A percentile compares a stretch with the other conserved stretches of the same genome.
phyloP scores from a whole-genome alignment of 2,797 vertebrate genomes.

The Labroides dimidiatus region DNA sequence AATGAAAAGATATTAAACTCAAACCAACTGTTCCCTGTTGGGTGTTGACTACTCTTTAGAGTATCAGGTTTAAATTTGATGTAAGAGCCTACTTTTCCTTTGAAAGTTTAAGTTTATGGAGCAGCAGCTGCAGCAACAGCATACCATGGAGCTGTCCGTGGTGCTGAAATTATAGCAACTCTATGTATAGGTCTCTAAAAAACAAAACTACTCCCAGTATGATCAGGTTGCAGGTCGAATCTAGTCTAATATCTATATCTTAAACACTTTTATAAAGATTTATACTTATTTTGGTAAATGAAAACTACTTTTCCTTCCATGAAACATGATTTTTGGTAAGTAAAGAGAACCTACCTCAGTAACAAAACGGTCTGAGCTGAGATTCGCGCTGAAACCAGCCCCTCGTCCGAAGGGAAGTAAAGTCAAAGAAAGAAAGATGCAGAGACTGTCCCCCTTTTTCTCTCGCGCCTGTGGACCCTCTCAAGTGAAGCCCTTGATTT shows the following conservation, averaged over 20 bases:
- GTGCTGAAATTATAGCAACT: conserved; percentile 70
- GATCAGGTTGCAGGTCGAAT: too few relatives aligned
- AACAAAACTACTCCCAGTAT: background rate
- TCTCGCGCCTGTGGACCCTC: conserved; percentile 24
- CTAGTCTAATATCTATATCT: background rate
- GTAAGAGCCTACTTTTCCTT: too few relatives aligned
- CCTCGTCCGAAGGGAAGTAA: background rate
- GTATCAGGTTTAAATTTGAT: too few relatives aligned
- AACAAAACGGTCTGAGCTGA: conserved; percentile 41
- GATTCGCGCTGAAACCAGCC: conserved; percentile 24
- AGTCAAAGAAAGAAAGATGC: background rate
- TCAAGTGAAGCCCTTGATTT: conserved; percentile 73
- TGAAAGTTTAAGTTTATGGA: background rate
- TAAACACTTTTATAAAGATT: background rate
- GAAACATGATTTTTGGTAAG: background rate
- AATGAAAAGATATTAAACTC: too few relatives aligned
- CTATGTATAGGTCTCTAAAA: background rate
- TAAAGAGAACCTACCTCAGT: conserved; percentile 64
- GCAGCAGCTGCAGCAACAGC: background rate
- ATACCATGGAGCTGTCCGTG: conserved; percentile 60
- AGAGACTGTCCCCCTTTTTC: background rate
- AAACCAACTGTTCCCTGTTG: too few relatives aligned
- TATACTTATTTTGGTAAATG: too few relatives aligned
- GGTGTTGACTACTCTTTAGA: background rate
- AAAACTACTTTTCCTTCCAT: too few relatives aligned